A percentile compares a stretch with the other conserved stretches of the same genome.
Evolutionary conservation across 2,888 invertebrate genomes (phyloP).

Genomic region (Hypselothyrea guttata): DNA sequence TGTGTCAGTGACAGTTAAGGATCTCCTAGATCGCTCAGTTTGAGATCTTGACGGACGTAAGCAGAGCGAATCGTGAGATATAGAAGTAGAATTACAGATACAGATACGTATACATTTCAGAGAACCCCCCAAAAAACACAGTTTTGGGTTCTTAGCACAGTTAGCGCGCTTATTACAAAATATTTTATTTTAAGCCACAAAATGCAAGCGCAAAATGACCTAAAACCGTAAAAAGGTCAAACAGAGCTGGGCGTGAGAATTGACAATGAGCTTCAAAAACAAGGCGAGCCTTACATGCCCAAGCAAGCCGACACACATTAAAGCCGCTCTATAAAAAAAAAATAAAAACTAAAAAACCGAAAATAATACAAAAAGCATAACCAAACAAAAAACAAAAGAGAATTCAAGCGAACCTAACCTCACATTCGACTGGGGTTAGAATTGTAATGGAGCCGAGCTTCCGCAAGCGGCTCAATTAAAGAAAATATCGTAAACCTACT

Average conservation of each 20-base stretch:
- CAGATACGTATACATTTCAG: conserved; percentile 1
- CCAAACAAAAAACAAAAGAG: conserved; percentile 12
- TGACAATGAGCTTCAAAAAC: conserved; percentile 25
- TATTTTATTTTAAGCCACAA: neutral
- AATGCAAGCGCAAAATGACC: conserved; percentile 22
- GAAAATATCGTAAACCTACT: conserved; percentile 1
- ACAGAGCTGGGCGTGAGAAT: conserved; percentile 67
- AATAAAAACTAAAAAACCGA: too few relatives aligned
- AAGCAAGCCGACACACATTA: conserved; percentile 38
- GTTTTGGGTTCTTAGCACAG: neutral
- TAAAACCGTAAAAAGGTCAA: conserved; percentile 65
- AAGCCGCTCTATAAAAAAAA: conserved; percentile 56
- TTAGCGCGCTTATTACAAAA: conserved; percentile 47
- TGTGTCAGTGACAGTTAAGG: conserved; percentile 71
- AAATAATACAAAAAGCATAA: neutral
- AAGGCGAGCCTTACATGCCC: conserved; percentile 16
- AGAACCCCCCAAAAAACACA: neutral
- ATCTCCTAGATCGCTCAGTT: conserved; percentile 39
- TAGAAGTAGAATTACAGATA: conserved; percentile 8
- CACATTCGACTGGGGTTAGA: conserved; percentile 19
- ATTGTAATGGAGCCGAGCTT: conserved; percentile 27
- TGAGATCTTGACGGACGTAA: conserved; percentile 51
- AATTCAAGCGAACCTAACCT: conserved; percentile 20
- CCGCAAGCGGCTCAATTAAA: conserved; percentile 30
- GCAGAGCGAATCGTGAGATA: conserved; percentile 50